Percentiles rank a stretch among this genome's conserved stretches.
phyloP scores from a whole-genome alignment of 2,888 invertebrate genomes.

The Petrolisthes cinctipes region DNA sequence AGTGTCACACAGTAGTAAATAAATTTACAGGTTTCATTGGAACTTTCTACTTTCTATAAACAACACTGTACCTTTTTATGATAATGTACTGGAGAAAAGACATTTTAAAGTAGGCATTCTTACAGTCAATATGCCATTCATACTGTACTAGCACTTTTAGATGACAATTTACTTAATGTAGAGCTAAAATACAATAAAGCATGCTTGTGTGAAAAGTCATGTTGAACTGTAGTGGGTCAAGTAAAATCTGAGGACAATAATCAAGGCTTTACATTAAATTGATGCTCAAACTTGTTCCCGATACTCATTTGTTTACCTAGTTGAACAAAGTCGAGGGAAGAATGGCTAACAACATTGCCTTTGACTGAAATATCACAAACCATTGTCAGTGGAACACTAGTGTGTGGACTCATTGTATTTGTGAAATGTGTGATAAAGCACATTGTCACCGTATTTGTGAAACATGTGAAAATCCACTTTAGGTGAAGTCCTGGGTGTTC shows the following conservation, averaged over 20 bases:
- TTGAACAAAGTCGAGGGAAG: not conserved
- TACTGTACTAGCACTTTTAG: slow-evolving; percentile 27
- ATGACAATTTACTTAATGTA: slow-evolving; percentile 25
- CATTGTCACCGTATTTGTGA: not conserved
- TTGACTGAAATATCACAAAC: too few species aligned
- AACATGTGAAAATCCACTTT: not conserved
- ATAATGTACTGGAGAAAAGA: slow-evolving; percentile 23
- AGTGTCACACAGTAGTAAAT: slow-evolving; percentile 18
- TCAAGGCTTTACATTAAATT: slow-evolving; percentile 36
- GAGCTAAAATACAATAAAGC: slow-evolving; percentile 19
- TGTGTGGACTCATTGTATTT: too few species aligned
- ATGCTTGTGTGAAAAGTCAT: slow-evolving; percentile 35
- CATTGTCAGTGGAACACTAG: too few species aligned
- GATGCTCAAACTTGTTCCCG: slow-evolving; percentile 40
- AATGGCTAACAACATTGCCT: not conserved
- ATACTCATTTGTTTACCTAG: not conserved
- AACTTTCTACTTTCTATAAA: slow-evolving; percentile 22
- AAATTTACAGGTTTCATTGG: not conserved
- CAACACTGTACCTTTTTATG: slow-evolving; percentile 7
- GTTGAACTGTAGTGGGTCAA: slow-evolving; percentile 29
- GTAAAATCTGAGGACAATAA: slow-evolving; percentile 40
- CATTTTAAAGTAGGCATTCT: slow-evolving; percentile 20
- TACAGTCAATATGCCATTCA: slow-evolving; percentile 3
- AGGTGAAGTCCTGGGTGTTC: not conserved
- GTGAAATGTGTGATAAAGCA: too few species aligned